A percentile compares a stretch with the other conserved stretches of the same genome.
Evolutionary conservation across 2,888 invertebrate genomes (phyloP).

Genomic region (Oxyteleia sp.): DNA sequence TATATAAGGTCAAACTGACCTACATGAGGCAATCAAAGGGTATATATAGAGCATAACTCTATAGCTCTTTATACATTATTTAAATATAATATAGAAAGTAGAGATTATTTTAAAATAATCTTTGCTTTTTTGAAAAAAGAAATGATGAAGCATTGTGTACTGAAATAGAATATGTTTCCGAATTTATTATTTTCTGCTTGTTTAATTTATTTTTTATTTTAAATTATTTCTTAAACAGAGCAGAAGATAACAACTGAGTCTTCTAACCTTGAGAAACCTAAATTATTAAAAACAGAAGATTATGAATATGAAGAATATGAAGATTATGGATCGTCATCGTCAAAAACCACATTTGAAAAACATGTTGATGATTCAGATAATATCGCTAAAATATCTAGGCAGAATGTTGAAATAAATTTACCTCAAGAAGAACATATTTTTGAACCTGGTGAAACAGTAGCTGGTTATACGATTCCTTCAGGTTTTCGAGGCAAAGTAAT

Average conservation of each 20-base stretch:
- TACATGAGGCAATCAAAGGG: no score
- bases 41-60: no score
- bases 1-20: no score
- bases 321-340: constrained; percentile 82
- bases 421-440: constrained; percentile 88
- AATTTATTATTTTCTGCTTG: no score
- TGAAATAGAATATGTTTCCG: no score
- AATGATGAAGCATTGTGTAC: no score
- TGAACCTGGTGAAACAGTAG: constrained; percentile 91
- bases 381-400: background rate
- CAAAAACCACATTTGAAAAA: constrained; percentile 72
- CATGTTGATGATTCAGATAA: constrained; percentile 73
- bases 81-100: no score
- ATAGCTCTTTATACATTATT: no score
- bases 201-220: background rate
- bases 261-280: constrained; percentile 27
- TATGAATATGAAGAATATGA: constrained; percentile 90
- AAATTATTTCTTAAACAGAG: constrained; percentile 16
- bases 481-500: constrained; percentile 91
- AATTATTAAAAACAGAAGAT: constrained; percentile 87
- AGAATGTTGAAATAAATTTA: constrained; percentile 76
- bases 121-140: no score
- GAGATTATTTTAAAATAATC: no score
- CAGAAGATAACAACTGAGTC: constrained; percentile 36
- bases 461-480: constrained; percentile 91